Base-by-base conservation (phyloP, 1,140 invertebrate species). In the Leptinotarsa texana region DNA sequence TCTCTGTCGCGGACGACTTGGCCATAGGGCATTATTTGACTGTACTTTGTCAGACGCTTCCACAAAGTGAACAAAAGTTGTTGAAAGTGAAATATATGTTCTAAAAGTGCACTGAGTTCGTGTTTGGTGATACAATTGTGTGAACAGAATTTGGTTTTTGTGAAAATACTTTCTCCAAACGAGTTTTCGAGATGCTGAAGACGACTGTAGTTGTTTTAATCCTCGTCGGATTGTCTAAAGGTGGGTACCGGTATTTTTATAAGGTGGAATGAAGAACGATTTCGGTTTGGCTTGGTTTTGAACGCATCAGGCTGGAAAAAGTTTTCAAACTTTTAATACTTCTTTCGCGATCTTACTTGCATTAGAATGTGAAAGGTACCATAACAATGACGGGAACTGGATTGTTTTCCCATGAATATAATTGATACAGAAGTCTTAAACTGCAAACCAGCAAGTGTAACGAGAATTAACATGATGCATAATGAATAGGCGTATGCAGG, bases 161-260 rank as follows among this genome's bases (percentile, higher is more conserved):
- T 69, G 18, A 13, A 69, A 69, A 69, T 69, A 69, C 68, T 69
- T 69, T 69, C 65, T 57, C 42, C 68, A 22, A 69, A 49, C 68
- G 68, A 69, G 68, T 49, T 69, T 17, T 42, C 11, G 27, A 69
- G 27, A 69, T 69, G 68, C 42, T 69, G 68, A 69, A 69, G 68
- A 49, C 68, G 24, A 51, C 68, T 24, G 68, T 51, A n/a, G 6
- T 69, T 51, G 42, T 69, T 69, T 69, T 69, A 51, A 17, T 49
- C 18, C n/a, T 69, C 15, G 6, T 21, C n/a, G 33, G 33, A 47
- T 47, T 69, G 17, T 48, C 68, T 69, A 49, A 48, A 69, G 68
- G 68, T 69, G 68, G n/a, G 68, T 57, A 57, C n/a, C 51, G 51
- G 51, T 17, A 57, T 57, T 57, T 57, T 17, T 57, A 57, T 18